Conservation (phyloP, 2,797 vertebrate species). For the Numenius phaeopus region DNA sequence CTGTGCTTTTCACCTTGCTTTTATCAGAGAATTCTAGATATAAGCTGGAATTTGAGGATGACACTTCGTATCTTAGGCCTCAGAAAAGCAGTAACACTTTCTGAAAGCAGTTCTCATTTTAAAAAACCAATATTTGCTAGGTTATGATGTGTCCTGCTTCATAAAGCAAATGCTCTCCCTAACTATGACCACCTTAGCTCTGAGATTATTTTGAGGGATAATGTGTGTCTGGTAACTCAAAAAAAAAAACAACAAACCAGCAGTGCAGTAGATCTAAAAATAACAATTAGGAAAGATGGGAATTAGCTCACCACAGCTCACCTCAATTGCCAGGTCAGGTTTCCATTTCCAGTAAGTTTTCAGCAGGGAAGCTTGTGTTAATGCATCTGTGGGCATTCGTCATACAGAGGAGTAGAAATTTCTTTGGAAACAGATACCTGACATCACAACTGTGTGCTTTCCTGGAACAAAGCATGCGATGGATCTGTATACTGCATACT, state of each 20-base stretch:
- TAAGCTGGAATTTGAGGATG: background rate
- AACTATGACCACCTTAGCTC: background rate
- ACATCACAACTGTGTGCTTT: background rate
- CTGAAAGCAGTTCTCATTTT: background rate
- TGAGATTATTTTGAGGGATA: background rate
- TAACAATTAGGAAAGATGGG: conserved; percentile 34
- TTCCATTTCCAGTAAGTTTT: conserved; percentile 55
- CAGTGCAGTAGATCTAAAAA: background rate
- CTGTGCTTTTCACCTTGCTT: background rate
- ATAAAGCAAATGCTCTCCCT: background rate
- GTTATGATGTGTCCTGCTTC: background rate
- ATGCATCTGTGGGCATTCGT: background rate
- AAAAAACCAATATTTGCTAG: background rate
- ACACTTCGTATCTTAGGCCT: background rate
- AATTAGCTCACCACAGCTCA: conserved; percentile 32
- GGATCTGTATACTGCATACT: background rate
- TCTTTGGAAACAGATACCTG: conserved; percentile 26
- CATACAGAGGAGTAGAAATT: background rate
- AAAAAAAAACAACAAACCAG: background rate
- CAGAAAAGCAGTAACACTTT: background rate
- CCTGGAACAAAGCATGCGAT: background rate
- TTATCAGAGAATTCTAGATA: background rate
- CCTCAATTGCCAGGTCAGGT: conserved; percentile 15
- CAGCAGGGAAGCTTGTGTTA: background rate
- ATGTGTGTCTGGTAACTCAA: background rate